Base-by-base conservation (phyloP, 2,113 vertebrate species). In the Melanocharis versteri region DNA sequence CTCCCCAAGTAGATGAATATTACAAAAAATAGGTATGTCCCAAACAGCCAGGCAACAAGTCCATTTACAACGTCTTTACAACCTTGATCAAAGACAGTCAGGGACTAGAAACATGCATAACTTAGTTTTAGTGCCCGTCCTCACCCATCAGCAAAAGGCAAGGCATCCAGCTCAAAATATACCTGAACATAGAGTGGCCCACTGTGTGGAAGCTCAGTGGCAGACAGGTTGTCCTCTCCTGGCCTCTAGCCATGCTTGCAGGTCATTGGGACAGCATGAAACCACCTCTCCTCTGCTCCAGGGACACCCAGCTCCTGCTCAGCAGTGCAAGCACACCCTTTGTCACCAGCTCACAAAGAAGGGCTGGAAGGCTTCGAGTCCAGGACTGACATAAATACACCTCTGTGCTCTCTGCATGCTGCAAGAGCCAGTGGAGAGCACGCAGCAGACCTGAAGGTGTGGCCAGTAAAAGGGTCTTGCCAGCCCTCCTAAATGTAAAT, bases 111-210 rank as follows among this genome's bases (percentile, higher is more conserved):
- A 87, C 9, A 35, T 39, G 58, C 5, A 23, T 26, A 81, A 48
- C 6, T 62, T 64, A 20, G 8, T 42, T 85, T 81, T 61, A 60
- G 20, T 54, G 58, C 21, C 48, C 3, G 9, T 65, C 89, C 79
- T 65, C n/a, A 60, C 28, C 37, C 15, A 22, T 45, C 87, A 83
- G 75, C 70, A 90, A 91, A 85, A 77, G 72, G 51, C 56, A 84
- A 92, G 30, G 10, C 61, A 89, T 15, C 33, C 61, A 60, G 60
- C 44, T 71, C 64, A 86, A 53, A 86, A 61, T 16, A 27, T 2
- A 71, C 40, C 60, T 79, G 75, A 66, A 48, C 39, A 53, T 24
- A 15, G 1, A 15, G 48, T 9, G 6, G 45, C 24, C 54, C 11
- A 1, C 39, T 72, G 10, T 5, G 51, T 27, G 47, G 79, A 51